These are phyloP conservation scores for Notodonta dromedarius DNA, from an alignment of 2,888 invertebrate genomes.

Conservation along the genomic window DNA sequence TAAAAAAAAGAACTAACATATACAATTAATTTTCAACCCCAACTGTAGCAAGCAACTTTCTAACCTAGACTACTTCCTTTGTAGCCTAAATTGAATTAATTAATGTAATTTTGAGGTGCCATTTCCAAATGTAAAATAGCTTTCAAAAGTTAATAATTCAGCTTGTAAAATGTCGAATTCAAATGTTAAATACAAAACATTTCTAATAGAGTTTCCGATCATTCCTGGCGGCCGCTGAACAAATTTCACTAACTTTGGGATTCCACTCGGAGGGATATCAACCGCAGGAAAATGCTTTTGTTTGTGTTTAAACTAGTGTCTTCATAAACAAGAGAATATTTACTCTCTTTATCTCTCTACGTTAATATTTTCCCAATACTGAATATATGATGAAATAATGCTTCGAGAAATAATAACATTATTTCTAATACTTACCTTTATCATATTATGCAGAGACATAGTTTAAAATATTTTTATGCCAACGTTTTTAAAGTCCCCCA, in stretches of 20 bases:
- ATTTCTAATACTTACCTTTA: too few species aligned
- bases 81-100: not conserved
- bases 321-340: too few species aligned
- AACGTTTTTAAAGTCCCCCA: too few species aligned
- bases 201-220: conserved; percentile 5
- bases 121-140: not conserved
- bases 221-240: conserved; percentile 1
- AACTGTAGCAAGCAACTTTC: not conserved
- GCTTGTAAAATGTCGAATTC: not conserved
- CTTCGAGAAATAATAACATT: too few species aligned
- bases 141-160: not conserved
- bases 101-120: conserved; percentile 2
- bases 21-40: not conserved
- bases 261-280: not conserved
- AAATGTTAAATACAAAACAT: conserved; percentile 7
- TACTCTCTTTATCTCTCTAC: too few species aligned
- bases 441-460: too few species aligned
- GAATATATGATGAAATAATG: too few species aligned
- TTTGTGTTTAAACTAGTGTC: too few species aligned
- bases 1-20: not conserved
- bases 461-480: too few species aligned
- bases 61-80: not conserved
- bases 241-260: conserved; percentile 8
- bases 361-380: too few species aligned
- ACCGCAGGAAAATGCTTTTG: conserved; percentile 1